These are phyloP conservation scores for Baronia brevicornis DNA, from an alignment of 2,888 invertebrate species.

Conservation along the genomic window DNA sequence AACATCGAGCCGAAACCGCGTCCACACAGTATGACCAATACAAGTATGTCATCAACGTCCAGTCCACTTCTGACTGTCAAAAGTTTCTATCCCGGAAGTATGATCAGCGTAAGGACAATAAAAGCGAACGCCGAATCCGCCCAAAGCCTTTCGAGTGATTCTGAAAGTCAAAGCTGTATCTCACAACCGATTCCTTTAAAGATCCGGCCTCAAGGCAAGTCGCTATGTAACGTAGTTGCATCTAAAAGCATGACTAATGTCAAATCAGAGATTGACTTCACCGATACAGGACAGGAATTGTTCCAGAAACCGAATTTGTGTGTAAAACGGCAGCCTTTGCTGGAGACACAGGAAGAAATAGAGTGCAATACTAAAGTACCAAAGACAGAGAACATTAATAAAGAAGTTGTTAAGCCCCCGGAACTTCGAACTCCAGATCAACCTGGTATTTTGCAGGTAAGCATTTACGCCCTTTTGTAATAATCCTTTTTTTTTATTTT, in stretches of 20 bases:
- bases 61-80: conserved; percentile 81
- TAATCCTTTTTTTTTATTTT: too few relatives aligned
- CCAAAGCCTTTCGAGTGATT: conserved; percentile 80
- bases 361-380: conserved; percentile 71
- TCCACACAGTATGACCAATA: conserved; percentile 72
- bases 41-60: conserved; percentile 80
- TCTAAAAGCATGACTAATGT: conserved; percentile 79
- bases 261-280: conserved; percentile 65
- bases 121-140: conserved; percentile 78
- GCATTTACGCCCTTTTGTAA: too few relatives aligned
- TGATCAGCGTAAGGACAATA: conserved; percentile 78
- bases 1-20: conserved; percentile 65
- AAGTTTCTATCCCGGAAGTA: conserved; percentile 76
- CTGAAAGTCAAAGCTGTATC: conserved; percentile 75
- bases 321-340: conserved; percentile 68
- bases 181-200: conserved; percentile 67
- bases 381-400: conserved; percentile 57
- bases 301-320: conserved; percentile 44
- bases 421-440: conserved; percentile 46
- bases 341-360: conserved; percentile 56
- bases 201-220: conserved; percentile 66
- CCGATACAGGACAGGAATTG: conserved; percentile 57
- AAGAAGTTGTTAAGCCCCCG: conserved; percentile 30
- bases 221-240: conserved; percentile 60
- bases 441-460: conserved; percentile 80